Evolutionary conservation across 2,888 invertebrate species (phyloP).

Genomic region (Eristalis arbustorum): DNA sequence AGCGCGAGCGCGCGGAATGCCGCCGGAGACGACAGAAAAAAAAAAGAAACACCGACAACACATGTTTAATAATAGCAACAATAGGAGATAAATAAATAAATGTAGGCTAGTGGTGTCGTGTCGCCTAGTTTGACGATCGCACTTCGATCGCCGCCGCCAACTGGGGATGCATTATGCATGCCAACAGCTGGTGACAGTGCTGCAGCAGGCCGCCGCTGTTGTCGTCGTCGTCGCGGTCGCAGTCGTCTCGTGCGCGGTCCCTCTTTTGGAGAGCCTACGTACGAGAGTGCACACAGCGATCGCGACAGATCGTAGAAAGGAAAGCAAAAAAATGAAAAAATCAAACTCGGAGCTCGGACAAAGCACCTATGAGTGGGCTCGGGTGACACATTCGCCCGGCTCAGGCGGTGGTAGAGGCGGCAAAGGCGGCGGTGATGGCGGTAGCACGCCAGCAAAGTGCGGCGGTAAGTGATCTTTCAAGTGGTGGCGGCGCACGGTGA

Average conservation of each 20-base stretch:
- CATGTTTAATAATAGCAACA: constrained; percentile 33
- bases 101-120: constrained; percentile 31
- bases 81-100: constrained; percentile 46
- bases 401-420: constrained; percentile 40
- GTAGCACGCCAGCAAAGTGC: constrained; percentile 28
- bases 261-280: constrained; percentile 12
- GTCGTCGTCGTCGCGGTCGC: not conserved
- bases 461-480: constrained; percentile 66
- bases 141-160: constrained; percentile 2
- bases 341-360: constrained; percentile 36
- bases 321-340: constrained; percentile 22
- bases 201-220: not conserved
- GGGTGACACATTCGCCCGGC: constrained; percentile 24
- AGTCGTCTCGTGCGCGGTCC: not conserved
- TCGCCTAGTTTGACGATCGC: not conserved
- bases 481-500: constrained; percentile 58
- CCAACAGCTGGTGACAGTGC: constrained; percentile 1
- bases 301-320: no score
- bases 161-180: constrained; percentile 11
- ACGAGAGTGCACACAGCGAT: no score
- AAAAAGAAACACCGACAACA: no score
- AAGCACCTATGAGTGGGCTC: constrained; percentile 44
- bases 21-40: not conserved
- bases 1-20: constrained; percentile 15
- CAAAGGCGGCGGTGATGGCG: constrained; percentile 38